Percentiles rank a stretch among this genome's conserved stretches.
phyloP scores from a whole-genome alignment of 2,888 invertebrate species.

The Sarcophaga carnaria region DNA sequence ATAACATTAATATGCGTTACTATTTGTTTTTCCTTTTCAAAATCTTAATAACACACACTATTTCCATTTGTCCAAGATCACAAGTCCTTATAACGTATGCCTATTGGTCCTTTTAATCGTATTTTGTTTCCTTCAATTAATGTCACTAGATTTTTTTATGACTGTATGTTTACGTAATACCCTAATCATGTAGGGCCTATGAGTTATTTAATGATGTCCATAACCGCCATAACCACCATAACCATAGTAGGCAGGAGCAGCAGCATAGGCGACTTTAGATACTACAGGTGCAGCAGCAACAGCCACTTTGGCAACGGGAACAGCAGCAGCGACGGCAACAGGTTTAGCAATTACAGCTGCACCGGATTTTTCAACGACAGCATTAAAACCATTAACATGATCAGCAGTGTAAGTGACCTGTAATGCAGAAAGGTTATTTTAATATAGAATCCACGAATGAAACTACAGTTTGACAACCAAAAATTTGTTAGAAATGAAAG shows the following conservation, averaged over 20 bases:
- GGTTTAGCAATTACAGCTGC: conserved; percentile 73
- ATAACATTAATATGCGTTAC: conserved; percentile 58
- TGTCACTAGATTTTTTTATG: conserved; percentile 57
- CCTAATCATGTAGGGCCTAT: background rate
- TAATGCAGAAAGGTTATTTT: background rate
- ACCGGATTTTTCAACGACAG: conserved; percentile 84
- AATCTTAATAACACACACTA: conserved; percentile 23
- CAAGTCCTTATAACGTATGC: conserved; percentile 60
- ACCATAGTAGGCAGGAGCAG: conserved; percentile 67
- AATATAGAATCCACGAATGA: background rate
- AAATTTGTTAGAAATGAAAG: background rate
- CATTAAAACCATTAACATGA: conserved; percentile 86
- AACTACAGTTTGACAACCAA: background rate
- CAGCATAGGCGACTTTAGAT: conserved; percentile 34
- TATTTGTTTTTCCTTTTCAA: conserved; percentile 31
- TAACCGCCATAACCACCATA: conserved; percentile 69
- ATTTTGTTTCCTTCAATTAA: background rate
- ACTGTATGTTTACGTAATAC: background rate
- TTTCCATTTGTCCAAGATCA: conserved; percentile 38
- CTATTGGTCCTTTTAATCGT: conserved; percentile 42
- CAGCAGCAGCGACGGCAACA: conserved; percentile 72
- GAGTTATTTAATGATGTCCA: conserved; percentile 56
- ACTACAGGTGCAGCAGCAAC: conserved; percentile 74
- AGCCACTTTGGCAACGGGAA: conserved; percentile 75
- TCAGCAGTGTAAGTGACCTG: conserved; percentile 86